Base-by-base conservation (phyloP, 2,797 vertebrate species). In the Dicrostonyx torquatus region DNA sequence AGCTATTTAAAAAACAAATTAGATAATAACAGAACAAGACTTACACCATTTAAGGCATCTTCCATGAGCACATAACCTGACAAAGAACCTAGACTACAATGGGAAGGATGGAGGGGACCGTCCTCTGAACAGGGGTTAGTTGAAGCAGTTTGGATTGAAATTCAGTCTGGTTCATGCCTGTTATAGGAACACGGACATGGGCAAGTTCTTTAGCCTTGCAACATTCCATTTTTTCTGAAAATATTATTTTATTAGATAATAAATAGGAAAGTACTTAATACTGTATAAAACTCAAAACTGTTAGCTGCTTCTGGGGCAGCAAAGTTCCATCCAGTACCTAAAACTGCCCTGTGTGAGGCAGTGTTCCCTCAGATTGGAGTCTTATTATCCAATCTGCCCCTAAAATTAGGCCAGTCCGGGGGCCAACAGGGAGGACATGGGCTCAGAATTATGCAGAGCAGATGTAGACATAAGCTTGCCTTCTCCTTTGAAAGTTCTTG, bases 401-500 rank as follows among this genome's bases (percentile, higher is more conserved):
- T 96, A 82, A 93, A 97, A 96, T 64, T 92, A 93, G 87, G 92
- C 64, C 87, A 93, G 37, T 83, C 31, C 45, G 18, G 53, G 73
- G 79, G 34, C 76, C 76, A 87, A 87, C 13, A 17, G 20, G 83
- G 78, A 68, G 50, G 82, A 62, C 12, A 8, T 2, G 24, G 53
- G 55, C 84, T 94, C 72, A 96, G 89, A 96, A 92, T 80, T 29
- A 93, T 83, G 34, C 40, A 87, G 66, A 87, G 53, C 6, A 13
- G 86, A 87, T 80, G 43, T 37, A 79, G 48, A 80, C 66, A 34
- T 58, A 31, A 94, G 77, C 22, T 43, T 79, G 90, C 40, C 13
- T 96, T 94, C 87, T 91, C 29, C 53, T 96, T 93, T 89, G 79
- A 92, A 89, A 89, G 70, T 80, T 91, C 76, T 92, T 90, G 10